phyloP scores from a whole-genome alignment of 2,888 invertebrate species.

The Dolichomitus sp. region DNA sequence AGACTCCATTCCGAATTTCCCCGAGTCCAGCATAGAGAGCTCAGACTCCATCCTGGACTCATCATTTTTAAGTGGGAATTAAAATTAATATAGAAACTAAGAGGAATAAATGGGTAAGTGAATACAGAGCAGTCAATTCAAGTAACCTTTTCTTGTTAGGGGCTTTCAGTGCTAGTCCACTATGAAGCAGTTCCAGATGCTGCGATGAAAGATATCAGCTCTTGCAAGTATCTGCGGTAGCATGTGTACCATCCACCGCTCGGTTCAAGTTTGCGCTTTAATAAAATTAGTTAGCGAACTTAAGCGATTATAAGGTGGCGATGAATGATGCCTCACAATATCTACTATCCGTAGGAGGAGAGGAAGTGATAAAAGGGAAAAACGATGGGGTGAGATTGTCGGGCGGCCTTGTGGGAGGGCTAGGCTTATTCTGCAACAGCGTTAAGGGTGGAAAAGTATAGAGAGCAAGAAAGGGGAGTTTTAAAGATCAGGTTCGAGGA shows the following conservation, averaged over 20 bases:
- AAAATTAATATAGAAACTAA: neutral
- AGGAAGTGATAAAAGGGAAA: conserved; percentile 44
- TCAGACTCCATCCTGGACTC: no score
- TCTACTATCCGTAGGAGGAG: conserved; percentile 6
- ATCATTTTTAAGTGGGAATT: neutral
- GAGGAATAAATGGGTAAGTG: neutral
- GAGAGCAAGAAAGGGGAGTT: conserved; percentile 23
- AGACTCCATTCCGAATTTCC: no score
- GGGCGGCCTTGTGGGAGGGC: neutral
- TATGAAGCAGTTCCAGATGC: neutral
- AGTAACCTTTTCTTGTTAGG: neutral
- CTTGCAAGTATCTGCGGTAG: conserved; percentile 33
- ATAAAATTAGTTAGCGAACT: conserved; percentile 81
- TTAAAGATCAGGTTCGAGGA: conserved; percentile 27
- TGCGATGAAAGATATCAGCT: neutral
- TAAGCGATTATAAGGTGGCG: conserved; percentile 74
- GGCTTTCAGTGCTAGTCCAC: neutral
- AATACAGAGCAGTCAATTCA: neutral
- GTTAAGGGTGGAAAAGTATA: neutral
- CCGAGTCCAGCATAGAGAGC: no score
- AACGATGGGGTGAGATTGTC: conserved; percentile 37
- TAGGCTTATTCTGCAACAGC: conserved; percentile 20
- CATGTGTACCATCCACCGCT: conserved; percentile 44
- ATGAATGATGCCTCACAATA: conserved; percentile 72
- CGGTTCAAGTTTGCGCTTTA: conserved; percentile 72